Evolutionary conservation across 2,113 vertebrate species (phyloP), one percentile per base, ranked within the genome.

Genomic region (Petromus typicus): DNA sequence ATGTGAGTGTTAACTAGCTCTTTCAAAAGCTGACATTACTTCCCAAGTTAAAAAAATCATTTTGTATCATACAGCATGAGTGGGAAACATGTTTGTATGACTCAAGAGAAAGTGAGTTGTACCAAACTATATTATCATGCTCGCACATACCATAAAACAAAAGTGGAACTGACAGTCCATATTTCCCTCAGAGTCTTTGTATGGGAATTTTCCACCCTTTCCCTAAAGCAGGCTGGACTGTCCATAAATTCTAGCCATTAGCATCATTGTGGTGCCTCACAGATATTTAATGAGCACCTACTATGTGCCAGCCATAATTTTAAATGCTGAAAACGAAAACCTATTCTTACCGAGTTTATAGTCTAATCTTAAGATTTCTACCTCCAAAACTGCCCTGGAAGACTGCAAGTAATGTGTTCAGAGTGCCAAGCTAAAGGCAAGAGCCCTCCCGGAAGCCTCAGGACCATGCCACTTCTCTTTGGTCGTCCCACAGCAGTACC

Each of bases 1-100:
- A 16, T 78, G n/a, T 86, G 37, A 78, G 17, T 64, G n/a, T 80
- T 94, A 90, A 95, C 75, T 84, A 94, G 66, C 64, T 93, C 18
- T 34, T n/a, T 90, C 56, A 93, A 87, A 91, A 30, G 30, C 48
- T 79, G 87, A 73, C 43, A 90, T 93, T 84, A 25, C 85, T 85
- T 94, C 89, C 67, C 37, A 75, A 51, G 63, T 75, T 66, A 63
- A 45, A 48, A 79, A 66, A 86, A 56, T 25, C 51, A 61, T 20
- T 71, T 18, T 43, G 3, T 91, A 34, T 95, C 82, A 43, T 69
- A 76, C 7, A n/a, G 25, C 57, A 51, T 73, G 48, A 69, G 43
- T 17, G 37, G 17, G 57, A 71, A 84, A 37, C 34, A 63, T 43
- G 73, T 73, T 85, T 45, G 11, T 81, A 14, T 80, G 76, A 56